Evolutionary conservation across 2,888 invertebrate genomes (phyloP), one percentile per base, ranked within the genome.

Genomic region (Nycteola revayana): DNA sequence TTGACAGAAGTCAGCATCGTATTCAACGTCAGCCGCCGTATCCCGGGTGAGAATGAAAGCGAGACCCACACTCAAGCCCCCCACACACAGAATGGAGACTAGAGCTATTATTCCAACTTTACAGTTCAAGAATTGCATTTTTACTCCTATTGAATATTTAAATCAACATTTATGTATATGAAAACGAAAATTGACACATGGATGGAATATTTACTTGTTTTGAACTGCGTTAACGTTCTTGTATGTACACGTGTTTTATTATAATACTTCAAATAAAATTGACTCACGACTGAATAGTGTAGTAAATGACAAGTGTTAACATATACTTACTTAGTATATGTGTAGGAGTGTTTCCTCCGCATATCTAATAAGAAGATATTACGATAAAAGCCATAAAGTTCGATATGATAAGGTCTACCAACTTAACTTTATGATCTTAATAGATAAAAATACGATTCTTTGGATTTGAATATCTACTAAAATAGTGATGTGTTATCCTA

Each of bases 1-100:
- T 9, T 65, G 57, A 41, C 85, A 85, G 24, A 66, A 63, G 29
- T 79, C 76, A 0, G 73, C 67, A 14, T 69, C 65, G 14, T 57
- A 58, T 26, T 59, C 51, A 9, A 56, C 34, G 10, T 39, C 42
- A 8, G n/a, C 31, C n/a, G 30, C 0, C 17, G 32, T 46, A 20
- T 53, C 54, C 3, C 46, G 50, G n/a, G 36, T 36, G 36, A 43
- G 28, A 3, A 49, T 52, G 3, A 67, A 10, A 0, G 46, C 57
- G 3, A 66, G 36, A 4, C 60, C 27, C 21, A 60, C 43, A 50
- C 47, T 57, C 6, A 69, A 21, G 0, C 42, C 38, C 9, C 44
- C 36, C 14, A 38, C n/a, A 3, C 29, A 25, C 2, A 14, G 14
- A 14, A 21, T 21, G 7, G n/a, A 21, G 21, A 21, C 7, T 21